These are phyloP conservation scores for Sapajus apella DNA, from an alignment of 2,113 vertebrate genomes.

Conservation along the genomic window DNA sequence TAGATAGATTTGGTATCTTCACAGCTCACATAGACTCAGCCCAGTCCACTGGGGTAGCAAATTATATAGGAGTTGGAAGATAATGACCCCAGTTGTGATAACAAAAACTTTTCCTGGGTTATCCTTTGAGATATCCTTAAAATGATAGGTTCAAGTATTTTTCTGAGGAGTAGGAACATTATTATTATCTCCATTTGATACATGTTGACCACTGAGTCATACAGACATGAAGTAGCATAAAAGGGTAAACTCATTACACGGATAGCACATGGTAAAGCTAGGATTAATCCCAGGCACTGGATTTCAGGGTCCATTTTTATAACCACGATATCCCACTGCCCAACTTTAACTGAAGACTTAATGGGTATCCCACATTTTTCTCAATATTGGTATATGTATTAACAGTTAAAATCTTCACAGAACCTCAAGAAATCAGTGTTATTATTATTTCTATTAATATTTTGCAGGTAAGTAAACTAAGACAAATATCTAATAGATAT, in stretches of 20 bases:
- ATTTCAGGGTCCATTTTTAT: neutral
- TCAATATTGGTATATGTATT: neutral
- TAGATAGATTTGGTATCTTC: neutral
- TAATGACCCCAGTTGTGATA: neutral
- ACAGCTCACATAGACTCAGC: neutral
- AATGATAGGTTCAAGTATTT: neutral
- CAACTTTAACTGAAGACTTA: neutral
- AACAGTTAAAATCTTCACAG: neutral
- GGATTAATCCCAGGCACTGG: neutral
- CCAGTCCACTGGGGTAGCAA: neutral
- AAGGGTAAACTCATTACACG: neutral
- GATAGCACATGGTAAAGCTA: neutral
- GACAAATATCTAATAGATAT: neutral
- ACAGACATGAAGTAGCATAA: neutral
- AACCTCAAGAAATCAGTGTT: neutral
- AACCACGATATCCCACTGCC: neutral
- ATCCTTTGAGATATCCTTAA: neutral
- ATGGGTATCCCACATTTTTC: neutral
- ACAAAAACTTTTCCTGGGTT: neutral
- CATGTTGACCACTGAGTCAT: neutral
- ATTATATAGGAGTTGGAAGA: neutral
- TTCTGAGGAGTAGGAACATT: neutral
- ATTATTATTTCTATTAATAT: neutral
- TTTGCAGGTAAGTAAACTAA: neutral
- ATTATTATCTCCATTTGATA: neutral